Base-by-base conservation (phyloP, 2,797 vertebrate species). In the Dallia pectoralis region DNA sequence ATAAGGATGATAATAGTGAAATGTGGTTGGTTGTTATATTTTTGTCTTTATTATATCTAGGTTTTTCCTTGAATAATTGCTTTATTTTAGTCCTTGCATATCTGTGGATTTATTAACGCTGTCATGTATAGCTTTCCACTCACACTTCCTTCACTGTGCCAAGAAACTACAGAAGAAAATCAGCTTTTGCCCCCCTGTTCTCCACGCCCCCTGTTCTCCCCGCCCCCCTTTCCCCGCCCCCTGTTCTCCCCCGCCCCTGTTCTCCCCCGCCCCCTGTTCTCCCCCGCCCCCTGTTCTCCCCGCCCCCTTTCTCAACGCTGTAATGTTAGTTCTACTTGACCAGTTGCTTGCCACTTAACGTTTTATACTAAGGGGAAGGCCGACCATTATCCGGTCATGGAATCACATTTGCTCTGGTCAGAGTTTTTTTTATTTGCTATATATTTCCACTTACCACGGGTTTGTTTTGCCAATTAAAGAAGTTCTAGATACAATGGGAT, bases 391-490 rank as follows among this genome's bases (percentile, higher is more conserved):
- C 11, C 47, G 36, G 59, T 67, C 70, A 63, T 67, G 62, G 47
- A 69, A 75, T 72, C 47, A 51, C 59, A 70, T 59, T 44, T 72
- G 56, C 75, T 69, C 70, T 61, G 56, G 59, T 78, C 40, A 63
- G 40, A 12, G 53, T 68, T 48, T 72, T 68, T 74, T 48, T 67
- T 56, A 47, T 68, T 94, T 89, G 87, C 85, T 81, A 88, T 86
- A 88, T 85, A 87, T 89, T 90, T 91, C 89, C 89, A 92, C 89
- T 56, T 61, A 71, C 69, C 87, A 89, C 84, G 90, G 93, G 92
- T 92, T 91, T 91, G 93, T 59, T 89, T 89, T 92, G 92, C 92
- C 91, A 92, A 87, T 90, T 62, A 30, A 62, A 27, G 61, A 27
- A 30, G 7, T 62, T 15, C 4, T 15, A 30, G 14, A 15, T 62